These are phyloP conservation scores for Muricea muricata DNA, from an alignment of 92 coral and sea anemone genomes.

Conservation along the genomic window DNA sequence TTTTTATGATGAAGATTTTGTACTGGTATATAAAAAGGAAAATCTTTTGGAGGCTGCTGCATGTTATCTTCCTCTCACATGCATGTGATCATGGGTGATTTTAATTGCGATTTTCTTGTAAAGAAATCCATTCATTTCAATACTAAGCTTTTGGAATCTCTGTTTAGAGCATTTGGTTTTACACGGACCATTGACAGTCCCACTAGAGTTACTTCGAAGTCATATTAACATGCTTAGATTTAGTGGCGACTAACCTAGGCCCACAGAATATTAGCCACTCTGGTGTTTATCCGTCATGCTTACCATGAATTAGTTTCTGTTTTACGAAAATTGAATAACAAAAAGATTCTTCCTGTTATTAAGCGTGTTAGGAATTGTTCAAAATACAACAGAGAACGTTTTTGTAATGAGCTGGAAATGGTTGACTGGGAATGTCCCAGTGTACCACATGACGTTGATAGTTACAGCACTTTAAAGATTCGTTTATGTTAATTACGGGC, in stretches of 20 bases:
- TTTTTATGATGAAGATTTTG: constrained; percentile 22
- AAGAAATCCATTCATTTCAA: constrained; percentile 34
- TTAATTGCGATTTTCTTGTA: constrained; percentile 56
- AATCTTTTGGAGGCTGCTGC: neutral
- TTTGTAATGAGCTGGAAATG: constrained; percentile 43
- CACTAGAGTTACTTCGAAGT: constrained; percentile 46
- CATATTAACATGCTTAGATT: constrained; percentile 32
- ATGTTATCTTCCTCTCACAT: no score
- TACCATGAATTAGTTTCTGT: constrained; percentile 42
- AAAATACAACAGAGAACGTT: constrained; percentile 29
- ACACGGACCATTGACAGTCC: constrained; percentile 54
- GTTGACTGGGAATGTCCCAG: constrained; percentile 9
- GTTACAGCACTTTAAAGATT: constrained; percentile 30
- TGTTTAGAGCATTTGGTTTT: constrained; percentile 36
- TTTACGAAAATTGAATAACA: constrained; percentile 25
- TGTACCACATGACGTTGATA: constrained; percentile 7
- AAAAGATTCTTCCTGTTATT: constrained; percentile 6
- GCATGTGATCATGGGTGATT: constrained; percentile 55
- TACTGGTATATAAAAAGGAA: neutral
- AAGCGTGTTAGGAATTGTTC: constrained; percentile 23
- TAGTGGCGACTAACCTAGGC: constrained; percentile 28
- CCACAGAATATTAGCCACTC: no score
- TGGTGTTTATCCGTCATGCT: constrained; percentile 44
- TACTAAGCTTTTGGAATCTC: constrained; percentile 42
- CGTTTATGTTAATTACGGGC: constrained; percentile 30